Conservation (phyloP, 2,113 vertebrate species). For the Nycticorax nycticorax region DNA sequence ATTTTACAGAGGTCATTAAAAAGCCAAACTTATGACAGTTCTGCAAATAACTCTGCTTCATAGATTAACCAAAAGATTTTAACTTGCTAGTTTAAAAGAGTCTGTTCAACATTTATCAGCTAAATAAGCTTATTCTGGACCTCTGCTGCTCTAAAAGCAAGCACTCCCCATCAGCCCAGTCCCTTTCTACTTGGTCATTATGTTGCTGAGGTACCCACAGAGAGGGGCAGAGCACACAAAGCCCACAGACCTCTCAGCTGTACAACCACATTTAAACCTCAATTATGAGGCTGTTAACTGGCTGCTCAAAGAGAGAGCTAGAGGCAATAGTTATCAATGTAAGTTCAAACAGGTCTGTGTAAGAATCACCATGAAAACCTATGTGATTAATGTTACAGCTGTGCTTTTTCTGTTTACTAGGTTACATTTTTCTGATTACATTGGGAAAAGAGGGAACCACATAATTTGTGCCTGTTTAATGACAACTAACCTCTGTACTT, state of each 20-base stretch:
- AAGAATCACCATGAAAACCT: neutral
- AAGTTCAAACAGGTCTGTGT: neutral
- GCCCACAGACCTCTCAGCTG: neutral
- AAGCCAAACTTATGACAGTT: neutral
- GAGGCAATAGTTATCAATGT: neutral
- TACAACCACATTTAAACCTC: neutral
- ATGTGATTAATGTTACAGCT: neutral
- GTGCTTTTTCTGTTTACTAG: neutral
- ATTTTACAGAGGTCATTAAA: neutral
- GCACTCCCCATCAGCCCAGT: neutral
- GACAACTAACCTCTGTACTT: neutral
- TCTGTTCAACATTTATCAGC: neutral
- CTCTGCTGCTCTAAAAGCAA: neutral
- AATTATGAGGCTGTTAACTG: neutral
- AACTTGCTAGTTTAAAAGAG: neutral
- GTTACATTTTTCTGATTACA: neutral
- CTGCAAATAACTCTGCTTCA: neutral
- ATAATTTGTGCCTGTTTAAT: neutral
- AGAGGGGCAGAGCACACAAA: neutral
- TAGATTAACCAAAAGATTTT: neutral
- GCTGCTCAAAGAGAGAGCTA: neutral
- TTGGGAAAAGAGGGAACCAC: neutral
- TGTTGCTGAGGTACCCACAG: neutral
- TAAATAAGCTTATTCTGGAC: neutral
- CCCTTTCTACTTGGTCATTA: neutral